phyloP scores from a whole-genome alignment of 2,888 invertebrate species.

The Apocheima hispidaria region DNA sequence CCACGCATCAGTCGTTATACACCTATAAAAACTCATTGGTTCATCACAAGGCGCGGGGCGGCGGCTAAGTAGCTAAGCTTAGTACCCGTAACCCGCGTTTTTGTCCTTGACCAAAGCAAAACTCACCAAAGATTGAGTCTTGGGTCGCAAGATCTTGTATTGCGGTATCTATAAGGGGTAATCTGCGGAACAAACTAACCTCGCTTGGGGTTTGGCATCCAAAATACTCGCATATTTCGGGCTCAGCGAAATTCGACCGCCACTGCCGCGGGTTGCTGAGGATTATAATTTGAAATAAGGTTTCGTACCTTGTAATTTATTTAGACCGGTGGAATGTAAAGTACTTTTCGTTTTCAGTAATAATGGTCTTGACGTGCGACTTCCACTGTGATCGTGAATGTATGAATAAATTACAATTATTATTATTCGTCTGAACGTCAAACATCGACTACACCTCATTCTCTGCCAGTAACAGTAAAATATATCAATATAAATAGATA shows the following conservation, averaged over 20 bases:
- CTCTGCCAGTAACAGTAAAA: background rate
- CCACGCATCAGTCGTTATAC: too few species aligned
- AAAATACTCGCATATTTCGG: slow-evolving; percentile 8
- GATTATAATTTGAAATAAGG: slow-evolving; percentile 25
- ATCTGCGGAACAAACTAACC: background rate
- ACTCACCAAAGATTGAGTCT: too few species aligned
- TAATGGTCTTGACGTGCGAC: background rate
- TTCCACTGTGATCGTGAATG: background rate
- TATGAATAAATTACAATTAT: slow-evolving; percentile 9
- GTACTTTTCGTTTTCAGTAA: background rate
- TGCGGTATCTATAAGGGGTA: too few species aligned
- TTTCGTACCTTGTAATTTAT: too few species aligned
- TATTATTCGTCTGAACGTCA: background rate
- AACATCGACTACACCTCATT: background rate
- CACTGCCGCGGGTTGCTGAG: background rate
- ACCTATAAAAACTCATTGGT: too few species aligned
- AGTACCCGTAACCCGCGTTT: too few species aligned
- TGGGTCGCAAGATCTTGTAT: too few species aligned
- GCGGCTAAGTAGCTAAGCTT: too few species aligned
- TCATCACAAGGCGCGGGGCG: too few species aligned
- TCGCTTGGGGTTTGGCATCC: background rate
- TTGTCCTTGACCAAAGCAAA: too few species aligned
- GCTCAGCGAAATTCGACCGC: slow-evolving; percentile 24
- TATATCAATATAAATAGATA: background rate
- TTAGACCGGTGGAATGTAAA: too few species aligned